phyloP scores from a whole-genome alignment of 2,113 vertebrate species.

The Elachura formosa region DNA sequence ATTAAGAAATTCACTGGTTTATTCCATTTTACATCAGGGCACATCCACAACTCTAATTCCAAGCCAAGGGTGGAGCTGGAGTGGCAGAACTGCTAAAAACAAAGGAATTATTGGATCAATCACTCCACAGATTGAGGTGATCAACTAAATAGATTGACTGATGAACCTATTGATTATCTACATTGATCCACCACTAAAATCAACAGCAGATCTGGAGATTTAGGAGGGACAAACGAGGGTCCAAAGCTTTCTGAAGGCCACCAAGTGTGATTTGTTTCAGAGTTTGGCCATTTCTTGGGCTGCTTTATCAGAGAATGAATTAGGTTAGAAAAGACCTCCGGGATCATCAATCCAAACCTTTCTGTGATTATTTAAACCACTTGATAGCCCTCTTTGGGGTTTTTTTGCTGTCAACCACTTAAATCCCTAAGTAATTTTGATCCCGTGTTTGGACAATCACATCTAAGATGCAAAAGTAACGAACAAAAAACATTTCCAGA shows the following conservation, averaged over 20 bases:
- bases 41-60: neutral
- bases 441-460: neutral
- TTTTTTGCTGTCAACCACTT: neutral
- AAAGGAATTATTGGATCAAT: neutral
- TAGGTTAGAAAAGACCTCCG: neutral
- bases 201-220: neutral
- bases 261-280: neutral
- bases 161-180: neutral
- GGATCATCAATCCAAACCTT: neutral
- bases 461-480: neutral
- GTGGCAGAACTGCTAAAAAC: conserved; percentile 9
- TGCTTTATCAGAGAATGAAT: neutral
- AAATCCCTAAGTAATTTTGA: neutral
- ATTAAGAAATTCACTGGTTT: conserved; percentile 45
- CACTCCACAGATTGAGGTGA: neutral
- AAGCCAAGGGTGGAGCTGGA: neutral
- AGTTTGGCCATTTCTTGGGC: neutral
- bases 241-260: neutral
- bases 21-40: neutral
- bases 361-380: neutral
- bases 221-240: neutral
- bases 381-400: neutral
- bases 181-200: neutral
- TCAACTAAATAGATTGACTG: neutral
- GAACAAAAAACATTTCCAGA: neutral